phyloP scores from a whole-genome alignment of 2,888 invertebrate species.

The Julus scanicus region DNA sequence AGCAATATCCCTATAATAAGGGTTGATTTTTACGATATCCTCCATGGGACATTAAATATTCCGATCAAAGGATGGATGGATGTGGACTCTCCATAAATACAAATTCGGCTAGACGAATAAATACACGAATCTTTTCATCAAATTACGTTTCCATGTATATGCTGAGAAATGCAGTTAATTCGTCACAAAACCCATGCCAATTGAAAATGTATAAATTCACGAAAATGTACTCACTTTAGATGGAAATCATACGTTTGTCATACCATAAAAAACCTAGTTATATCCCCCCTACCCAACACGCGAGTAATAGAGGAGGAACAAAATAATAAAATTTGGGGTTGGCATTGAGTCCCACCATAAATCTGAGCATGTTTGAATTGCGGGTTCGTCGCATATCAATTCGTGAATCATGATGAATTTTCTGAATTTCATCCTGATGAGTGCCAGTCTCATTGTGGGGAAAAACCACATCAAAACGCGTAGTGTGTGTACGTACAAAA shows the following conservation, averaged over 20 bases:
- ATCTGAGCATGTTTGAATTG: not conserved
- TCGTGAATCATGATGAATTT: not conserved
- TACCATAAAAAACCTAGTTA: not conserved
- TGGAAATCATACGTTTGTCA: constrained; percentile 3
- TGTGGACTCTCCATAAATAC: constrained; percentile 2
- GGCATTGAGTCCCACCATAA: not conserved
- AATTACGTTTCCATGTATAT: not conserved
- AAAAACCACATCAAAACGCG: not conserved
- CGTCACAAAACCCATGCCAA: not conserved
- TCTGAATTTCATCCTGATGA: not conserved
- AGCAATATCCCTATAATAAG: not conserved
- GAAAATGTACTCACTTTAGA: constrained; percentile 11
- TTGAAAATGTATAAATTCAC: not conserved
- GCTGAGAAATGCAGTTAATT: not conserved
- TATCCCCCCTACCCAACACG: not conserved
- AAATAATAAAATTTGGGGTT: not conserved
- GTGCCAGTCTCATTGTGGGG: not conserved
- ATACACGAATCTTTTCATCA: constrained; percentile 3
- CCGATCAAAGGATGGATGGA: not conserved
- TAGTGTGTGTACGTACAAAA: not conserved
- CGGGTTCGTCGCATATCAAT: not conserved
- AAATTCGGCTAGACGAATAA: not conserved
- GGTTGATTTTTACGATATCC: constrained; percentile 11
- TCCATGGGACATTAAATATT: constrained; percentile 5
- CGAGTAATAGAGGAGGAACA: not conserved